Percentiles rank a stretch among this genome's conserved stretches.
Conservation (phyloP, 2,888 invertebrate species). For the Drosophila mayaguana region DNA sequence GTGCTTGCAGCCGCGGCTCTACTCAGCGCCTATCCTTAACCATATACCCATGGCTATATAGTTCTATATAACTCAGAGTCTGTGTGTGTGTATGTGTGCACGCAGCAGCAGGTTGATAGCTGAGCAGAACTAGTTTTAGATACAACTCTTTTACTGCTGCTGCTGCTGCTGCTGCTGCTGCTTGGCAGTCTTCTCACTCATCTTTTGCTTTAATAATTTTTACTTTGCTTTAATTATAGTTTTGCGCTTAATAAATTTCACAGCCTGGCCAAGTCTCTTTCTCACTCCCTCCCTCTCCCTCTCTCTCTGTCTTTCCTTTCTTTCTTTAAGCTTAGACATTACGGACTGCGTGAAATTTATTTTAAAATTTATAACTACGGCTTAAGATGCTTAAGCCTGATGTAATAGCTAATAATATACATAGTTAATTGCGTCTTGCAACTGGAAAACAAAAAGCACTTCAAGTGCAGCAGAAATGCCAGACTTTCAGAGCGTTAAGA, state of each 20-base stretch:
- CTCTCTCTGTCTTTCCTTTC: constrained; percentile 6
- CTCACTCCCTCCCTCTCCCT: background rate
- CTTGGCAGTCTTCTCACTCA: constrained; percentile 54
- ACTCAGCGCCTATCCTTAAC: constrained; percentile 18
- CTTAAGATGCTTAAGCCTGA: constrained; percentile 39
- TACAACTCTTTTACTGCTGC: constrained; percentile 18
- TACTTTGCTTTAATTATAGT: constrained; percentile 80
- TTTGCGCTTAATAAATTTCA: constrained; percentile 81
- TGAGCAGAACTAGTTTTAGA: constrained; percentile 39
- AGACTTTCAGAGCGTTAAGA: background rate
- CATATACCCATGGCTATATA: constrained; percentile 18
- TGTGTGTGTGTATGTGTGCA: too few relatives aligned
- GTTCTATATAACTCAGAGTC: constrained; percentile 19
- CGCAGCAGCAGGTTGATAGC: constrained; percentile 31
- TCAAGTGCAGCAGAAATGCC: background rate
- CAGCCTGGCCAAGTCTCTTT: constrained; percentile 51
- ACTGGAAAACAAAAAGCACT: constrained; percentile 10
- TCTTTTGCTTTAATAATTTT: constrained; percentile 75
- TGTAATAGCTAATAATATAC: constrained; percentile 56
- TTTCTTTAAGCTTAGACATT: constrained; percentile 8
- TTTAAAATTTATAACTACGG: constrained; percentile 55
- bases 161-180: constrained; percentile 15
- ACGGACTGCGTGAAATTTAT: constrained; percentile 54
- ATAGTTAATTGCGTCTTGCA: constrained; percentile 38
- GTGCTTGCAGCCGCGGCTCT: constrained; percentile 21